A percentile compares a stretch with the other conserved stretches of the same genome.
Conservation (phyloP, 1,140 invertebrate species). For the Coelopa frigida region DNA sequence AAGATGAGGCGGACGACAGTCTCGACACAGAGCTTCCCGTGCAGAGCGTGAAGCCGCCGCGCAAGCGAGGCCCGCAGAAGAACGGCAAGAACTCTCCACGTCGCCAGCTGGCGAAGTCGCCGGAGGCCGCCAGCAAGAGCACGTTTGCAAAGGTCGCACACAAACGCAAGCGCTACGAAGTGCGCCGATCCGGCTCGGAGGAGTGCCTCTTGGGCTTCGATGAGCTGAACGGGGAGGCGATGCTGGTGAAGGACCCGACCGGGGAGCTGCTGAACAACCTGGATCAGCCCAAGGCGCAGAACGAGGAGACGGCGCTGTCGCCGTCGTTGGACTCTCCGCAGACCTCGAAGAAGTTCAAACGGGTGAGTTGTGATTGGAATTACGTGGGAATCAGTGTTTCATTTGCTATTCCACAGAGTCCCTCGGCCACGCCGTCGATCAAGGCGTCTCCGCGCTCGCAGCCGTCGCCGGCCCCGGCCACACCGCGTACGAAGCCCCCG, state of each 20-base stretch:
- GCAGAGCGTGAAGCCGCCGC: no score
- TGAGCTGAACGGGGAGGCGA: slow-evolving; percentile 12
- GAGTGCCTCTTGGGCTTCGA: slow-evolving; percentile 15
- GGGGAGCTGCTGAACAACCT: neutral
- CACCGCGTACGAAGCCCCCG: neutral
- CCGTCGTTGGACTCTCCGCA: slow-evolving; percentile 1
- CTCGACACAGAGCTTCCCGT: no score
- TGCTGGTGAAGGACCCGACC: slow-evolving; percentile 8
- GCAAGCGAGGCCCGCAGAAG: no score
- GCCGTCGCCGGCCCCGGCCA: neutral
- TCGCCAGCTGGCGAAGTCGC: slow-evolving; percentile 3
- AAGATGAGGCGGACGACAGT: slow-evolving; percentile 6
- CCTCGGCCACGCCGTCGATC: neutral
- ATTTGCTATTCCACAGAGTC: neutral
- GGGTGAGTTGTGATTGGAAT: slow-evolving; percentile 1
- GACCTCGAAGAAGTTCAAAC: slow-evolving; percentile 4
- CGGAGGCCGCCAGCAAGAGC: neutral
- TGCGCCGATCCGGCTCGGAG: slow-evolving; percentile 8
- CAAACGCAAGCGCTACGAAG: slow-evolving; percentile 10
- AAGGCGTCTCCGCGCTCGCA: neutral
- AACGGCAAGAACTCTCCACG: neutral
- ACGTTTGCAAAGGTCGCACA: neutral
- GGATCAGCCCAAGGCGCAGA: neutral
- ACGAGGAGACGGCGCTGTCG: neutral
- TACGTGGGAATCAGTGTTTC: neutral